Evolutionary conservation across 2,888 invertebrate genomes (phyloP).

Genomic region (Trachelus stipa): DNA sequence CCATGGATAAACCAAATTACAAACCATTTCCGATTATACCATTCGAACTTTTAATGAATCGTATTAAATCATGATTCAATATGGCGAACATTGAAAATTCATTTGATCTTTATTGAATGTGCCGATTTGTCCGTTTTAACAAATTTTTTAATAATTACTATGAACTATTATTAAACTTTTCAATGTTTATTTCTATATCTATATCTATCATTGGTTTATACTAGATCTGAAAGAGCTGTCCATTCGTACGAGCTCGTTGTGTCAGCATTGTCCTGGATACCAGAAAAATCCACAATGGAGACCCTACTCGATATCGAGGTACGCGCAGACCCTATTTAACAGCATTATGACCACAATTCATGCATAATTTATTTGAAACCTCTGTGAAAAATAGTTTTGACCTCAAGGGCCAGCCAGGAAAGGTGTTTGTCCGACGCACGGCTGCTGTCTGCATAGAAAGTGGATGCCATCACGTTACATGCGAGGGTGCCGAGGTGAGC

Average conservation of each 20-base stretch:
- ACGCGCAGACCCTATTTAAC: slow-evolving; percentile 32
- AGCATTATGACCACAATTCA: slow-evolving; percentile 35
- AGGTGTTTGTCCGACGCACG: slow-evolving; percentile 35
- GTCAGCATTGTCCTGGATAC: background rate
- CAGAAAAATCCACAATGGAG: background rate
- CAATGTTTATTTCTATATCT: background rate
- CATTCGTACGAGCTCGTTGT: background rate
- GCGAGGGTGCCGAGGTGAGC: slow-evolving; percentile 35
- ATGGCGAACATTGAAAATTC: background rate
- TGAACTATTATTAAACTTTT: background rate
- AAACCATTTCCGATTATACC: background rate
- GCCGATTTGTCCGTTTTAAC: background rate
- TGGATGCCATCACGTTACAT: slow-evolving; percentile 39
- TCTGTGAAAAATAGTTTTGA: slow-evolving; percentile 38
- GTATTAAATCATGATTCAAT: background rate
- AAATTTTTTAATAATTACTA: background rate
- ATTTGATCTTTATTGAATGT: background rate
- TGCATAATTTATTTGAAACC: slow-evolving; percentile 39
- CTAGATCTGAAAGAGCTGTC: background rate
- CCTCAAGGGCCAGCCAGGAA: slow-evolving; percentile 31
- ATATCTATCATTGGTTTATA: background rate
- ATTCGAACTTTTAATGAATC: background rate
- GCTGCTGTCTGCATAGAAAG: slow-evolving; percentile 39
- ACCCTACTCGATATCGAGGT: background rate
- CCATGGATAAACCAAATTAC: background rate